Percentiles rank a stretch among this genome's conserved stretches.
Evolutionary conservation across 2,113 vertebrate species (phyloP).

Genomic region (Scolopax mira): DNA sequence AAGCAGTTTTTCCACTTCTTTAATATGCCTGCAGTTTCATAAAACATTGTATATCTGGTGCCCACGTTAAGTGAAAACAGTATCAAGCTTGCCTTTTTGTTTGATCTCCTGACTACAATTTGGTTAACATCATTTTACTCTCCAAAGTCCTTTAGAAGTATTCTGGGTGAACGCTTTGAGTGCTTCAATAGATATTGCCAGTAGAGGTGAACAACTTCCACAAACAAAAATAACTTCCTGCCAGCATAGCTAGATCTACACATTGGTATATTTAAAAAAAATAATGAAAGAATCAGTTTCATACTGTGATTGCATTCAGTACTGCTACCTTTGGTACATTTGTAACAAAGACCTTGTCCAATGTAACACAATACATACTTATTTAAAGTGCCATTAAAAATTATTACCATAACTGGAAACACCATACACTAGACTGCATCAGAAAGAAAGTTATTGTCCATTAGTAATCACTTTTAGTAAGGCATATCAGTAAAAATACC

Average conservation of each 20-base stretch:
- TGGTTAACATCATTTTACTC: not conserved
- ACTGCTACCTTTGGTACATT: not conserved
- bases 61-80: not conserved
- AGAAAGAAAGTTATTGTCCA: not conserved
- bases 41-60: not conserved
- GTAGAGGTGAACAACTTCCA: not conserved
- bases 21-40: not conserved
- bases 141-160: not conserved
- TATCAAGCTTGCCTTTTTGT: not conserved
- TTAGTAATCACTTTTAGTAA: not conserved
- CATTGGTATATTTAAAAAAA: not conserved
- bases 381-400: not conserved
- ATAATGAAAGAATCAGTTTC: not conserved
- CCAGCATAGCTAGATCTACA: not conserved
- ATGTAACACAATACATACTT: not conserved
- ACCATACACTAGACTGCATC: not conserved
- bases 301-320: fast-evolving
- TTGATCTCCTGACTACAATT: not conserved
- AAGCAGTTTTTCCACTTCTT: not conserved
- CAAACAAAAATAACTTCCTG: not conserved
- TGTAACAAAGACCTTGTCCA: not conserved
- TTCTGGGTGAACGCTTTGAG: not conserved
- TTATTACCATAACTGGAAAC: not conserved
- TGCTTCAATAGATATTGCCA: not conserved
- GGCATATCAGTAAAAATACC: not conserved